Conservation (phyloP, 2,797 vertebrate genomes). For the Parambassis ranga region DNA sequence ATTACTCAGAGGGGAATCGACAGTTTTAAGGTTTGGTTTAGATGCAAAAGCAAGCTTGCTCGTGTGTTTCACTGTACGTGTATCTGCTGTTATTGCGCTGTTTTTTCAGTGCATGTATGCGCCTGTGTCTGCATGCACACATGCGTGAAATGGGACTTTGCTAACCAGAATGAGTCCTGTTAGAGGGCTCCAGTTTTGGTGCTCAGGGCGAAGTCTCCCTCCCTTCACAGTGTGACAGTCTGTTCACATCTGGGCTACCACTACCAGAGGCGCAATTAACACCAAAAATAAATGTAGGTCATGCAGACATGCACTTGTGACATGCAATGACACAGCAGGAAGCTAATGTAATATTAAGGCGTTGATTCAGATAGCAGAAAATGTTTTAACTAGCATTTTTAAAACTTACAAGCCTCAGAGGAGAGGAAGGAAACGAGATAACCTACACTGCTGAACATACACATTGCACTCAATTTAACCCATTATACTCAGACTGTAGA, state of each 20-base stretch:
- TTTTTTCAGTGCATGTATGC: background rate
- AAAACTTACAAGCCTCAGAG: background rate
- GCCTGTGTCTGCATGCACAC: background rate
- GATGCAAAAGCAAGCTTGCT: background rate
- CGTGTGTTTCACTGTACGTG: background rate
- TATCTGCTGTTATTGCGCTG: background rate
- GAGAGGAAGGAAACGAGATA: background rate
- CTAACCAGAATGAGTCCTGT: background rate
- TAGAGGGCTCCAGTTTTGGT: background rate
- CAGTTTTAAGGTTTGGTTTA: background rate
- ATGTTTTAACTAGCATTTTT: conserved; percentile 2
- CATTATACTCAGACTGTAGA: background rate
- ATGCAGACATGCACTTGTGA: conserved; percentile 31
- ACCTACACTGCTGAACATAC: background rate
- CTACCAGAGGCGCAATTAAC: conserved; percentile 51
- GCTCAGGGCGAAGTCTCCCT: conserved; percentile 31
- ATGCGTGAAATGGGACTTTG: background rate
- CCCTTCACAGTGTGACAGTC: conserved; percentile 45
- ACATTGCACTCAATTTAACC: background rate
- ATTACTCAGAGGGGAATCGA: conserved; percentile 10
- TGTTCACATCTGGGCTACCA: conserved; percentile 61
- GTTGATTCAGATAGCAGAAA: conserved; percentile 8
- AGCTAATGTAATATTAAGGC: conserved; percentile 25
- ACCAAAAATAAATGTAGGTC: conserved; percentile 59
- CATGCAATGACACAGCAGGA: conserved; percentile 44